phyloP scores from a whole-genome alignment of 2,797 vertebrate species.

The Poeciliopsis gracilis region DNA sequence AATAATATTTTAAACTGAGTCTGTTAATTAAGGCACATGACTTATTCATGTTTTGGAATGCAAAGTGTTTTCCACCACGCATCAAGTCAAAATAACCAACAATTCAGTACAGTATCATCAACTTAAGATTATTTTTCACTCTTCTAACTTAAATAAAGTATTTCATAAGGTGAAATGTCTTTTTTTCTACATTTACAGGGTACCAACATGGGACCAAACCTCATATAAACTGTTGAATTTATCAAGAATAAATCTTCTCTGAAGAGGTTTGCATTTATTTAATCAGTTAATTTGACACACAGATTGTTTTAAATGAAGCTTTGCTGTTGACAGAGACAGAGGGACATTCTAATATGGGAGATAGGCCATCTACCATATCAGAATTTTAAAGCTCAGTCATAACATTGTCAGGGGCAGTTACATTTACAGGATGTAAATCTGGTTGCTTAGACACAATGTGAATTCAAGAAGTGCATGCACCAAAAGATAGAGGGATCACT shows the following conservation, averaged over 20 bases:
- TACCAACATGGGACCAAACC: background rate
- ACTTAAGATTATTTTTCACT: background rate
- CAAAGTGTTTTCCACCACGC: constrained; percentile 10
- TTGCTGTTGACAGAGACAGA: constrained; percentile 33
- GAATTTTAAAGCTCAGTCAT: constrained; percentile 57
- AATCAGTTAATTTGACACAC: constrained; percentile 24
- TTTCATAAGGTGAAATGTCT: background rate
- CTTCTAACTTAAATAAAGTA: background rate
- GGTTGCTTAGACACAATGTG: constrained; percentile 4
- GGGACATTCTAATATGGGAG: constrained; percentile 16
- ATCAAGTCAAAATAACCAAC: background rate
- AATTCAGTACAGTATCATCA: background rate
- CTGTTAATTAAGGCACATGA: background rate
- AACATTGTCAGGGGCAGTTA: constrained; percentile 33
- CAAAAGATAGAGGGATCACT: background rate
- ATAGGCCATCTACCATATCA: constrained; percentile 35
- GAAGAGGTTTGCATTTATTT: constrained; percentile 6
- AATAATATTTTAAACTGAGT: background rate
- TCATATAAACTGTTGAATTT: background rate
- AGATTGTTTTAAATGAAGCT: constrained; percentile 45
- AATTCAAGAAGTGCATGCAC: constrained; percentile 11
- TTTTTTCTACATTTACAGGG: background rate
- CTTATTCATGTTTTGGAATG: constrained; percentile 33
- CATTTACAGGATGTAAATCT: constrained; percentile 18
- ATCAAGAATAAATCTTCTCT: background rate